Evolutionary conservation across 2,797 vertebrate genomes (phyloP).

Genomic region (Sebastes matsubarae): DNA sequence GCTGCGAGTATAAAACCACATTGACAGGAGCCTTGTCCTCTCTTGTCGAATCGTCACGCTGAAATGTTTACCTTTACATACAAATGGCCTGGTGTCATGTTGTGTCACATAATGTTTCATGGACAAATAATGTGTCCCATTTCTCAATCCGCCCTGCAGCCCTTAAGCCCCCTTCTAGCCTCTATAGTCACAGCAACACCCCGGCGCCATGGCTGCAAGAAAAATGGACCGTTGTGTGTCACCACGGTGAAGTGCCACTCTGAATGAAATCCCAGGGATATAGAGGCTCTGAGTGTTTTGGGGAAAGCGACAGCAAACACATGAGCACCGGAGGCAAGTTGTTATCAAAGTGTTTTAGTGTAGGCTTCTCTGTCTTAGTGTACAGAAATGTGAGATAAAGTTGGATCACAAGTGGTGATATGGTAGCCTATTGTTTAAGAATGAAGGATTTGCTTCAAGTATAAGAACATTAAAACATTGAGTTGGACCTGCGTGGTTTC

Average conservation of each 20-base stretch:
- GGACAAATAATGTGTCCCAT: slow-evolving; percentile 76
- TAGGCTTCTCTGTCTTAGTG: slow-evolving; percentile 4
- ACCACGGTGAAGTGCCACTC: slow-evolving; percentile 61
- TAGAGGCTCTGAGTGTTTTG: slow-evolving; percentile 21
- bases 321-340: slow-evolving; percentile 18
- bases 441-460: background rate
- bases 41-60: slow-evolving; percentile 75
- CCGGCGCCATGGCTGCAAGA: slow-evolving; percentile 40
- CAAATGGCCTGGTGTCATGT: slow-evolving; percentile 73
- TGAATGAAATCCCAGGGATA: slow-evolving; percentile 69
- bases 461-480: background rate
- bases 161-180: slow-evolving; percentile 61
- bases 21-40: slow-evolving; percentile 74
- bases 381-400: slow-evolving; percentile 16
- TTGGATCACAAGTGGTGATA: slow-evolving; percentile 5
- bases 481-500: background rate
- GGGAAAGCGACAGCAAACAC: slow-evolving; percentile 13
- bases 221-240: slow-evolving; percentile 49
- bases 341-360: slow-evolving; percentile 4
- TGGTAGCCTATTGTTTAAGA: background rate
- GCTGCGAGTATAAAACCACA: slow-evolving; percentile 67
- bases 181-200: slow-evolving; percentile 58
- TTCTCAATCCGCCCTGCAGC: slow-evolving; percentile 69
- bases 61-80: slow-evolving; percentile 81
- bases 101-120: slow-evolving; percentile 81